Conservation (phyloP, 2,797 vertebrate genomes). For the Pseudopleuronectes americanus region DNA sequence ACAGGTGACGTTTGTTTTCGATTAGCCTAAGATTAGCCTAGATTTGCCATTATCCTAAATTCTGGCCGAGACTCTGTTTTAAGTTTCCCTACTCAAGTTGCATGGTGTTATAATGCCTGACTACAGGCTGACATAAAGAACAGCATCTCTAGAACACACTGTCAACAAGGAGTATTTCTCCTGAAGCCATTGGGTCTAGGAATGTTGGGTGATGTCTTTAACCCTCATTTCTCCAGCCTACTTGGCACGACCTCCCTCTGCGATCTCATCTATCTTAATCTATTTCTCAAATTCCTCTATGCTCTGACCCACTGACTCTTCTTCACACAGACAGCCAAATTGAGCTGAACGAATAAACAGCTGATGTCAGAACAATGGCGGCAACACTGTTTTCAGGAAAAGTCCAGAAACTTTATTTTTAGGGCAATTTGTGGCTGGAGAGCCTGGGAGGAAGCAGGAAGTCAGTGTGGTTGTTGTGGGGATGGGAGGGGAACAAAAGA, state of each 20-base stretch:
- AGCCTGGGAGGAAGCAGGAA: slow-evolving; percentile 82
- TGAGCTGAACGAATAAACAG: slow-evolving; percentile 75
- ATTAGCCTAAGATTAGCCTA: slow-evolving; percentile 10
- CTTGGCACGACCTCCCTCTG: slow-evolving; percentile 35
- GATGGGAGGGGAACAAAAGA: slow-evolving; percentile 81
- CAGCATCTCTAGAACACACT: slow-evolving; percentile 39
- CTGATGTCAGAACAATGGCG: slow-evolving; percentile 77
- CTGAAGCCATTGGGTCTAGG: slow-evolving; percentile 13
- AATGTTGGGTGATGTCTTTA: slow-evolving; percentile 37
- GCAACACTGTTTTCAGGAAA: slow-evolving; percentile 72
- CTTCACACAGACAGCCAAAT: slow-evolving; percentile 38
- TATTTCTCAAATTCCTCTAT: slow-evolving; percentile 25
- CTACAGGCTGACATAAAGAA: slow-evolving; percentile 49
- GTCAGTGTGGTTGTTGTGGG: slow-evolving; percentile 78
- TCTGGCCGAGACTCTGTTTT: slow-evolving; percentile 30
- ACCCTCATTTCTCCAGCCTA: slow-evolving; percentile 38
- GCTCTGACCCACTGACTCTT: slow-evolving; percentile 69
- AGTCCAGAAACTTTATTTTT: slow-evolving; percentile 77
- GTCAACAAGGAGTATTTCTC: slow-evolving; percentile 20
- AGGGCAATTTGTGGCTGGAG: slow-evolving; percentile 70
- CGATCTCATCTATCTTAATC: slow-evolving; percentile 33
- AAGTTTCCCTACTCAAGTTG: slow-evolving; percentile 33
- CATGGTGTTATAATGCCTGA: slow-evolving; percentile 48
- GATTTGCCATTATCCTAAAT: slow-evolving; percentile 35
- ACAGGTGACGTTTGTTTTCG: slow-evolving; percentile 20